Evolutionary conservation across 2,888 invertebrate genomes (phyloP).

Genomic region (Lydus trimaculatus): DNA sequence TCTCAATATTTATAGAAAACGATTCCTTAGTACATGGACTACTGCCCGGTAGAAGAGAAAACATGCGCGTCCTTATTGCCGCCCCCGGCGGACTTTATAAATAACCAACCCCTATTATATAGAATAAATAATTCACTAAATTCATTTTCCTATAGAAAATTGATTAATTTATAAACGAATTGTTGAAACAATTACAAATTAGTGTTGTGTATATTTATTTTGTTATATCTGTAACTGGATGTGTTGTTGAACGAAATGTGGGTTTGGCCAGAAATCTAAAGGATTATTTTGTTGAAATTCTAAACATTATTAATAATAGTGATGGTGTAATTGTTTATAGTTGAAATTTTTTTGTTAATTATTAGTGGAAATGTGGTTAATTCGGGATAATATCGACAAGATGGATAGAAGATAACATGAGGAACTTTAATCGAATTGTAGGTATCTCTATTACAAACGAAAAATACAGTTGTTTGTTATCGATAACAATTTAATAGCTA

Average conservation of each 20-base stretch:
- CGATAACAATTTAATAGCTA: background rate
- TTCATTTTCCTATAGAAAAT: too few relatives aligned
- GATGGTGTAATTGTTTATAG: conserved; percentile 18
- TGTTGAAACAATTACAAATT: background rate
- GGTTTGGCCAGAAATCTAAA: conserved; percentile 32
- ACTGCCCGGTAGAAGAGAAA: conserved; percentile 35
- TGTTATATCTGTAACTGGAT: background rate
- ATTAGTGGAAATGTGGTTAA: background rate
- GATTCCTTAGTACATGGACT: conserved; percentile 33
- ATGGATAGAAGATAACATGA: conserved; percentile 48
- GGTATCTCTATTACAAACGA: conserved; percentile 31
- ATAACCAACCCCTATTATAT: background rate
- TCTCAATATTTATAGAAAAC: conserved; percentile 1
- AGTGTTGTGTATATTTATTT: background rate
- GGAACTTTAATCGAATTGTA: conserved; percentile 50
- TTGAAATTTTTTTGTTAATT: background rate
- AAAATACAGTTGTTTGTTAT: background rate
- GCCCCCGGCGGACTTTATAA: conserved; percentile 11
- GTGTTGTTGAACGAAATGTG: conserved; percentile 29
- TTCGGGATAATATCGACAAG: background rate
- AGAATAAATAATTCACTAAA: background rate
- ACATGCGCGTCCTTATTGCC: conserved; percentile 38
- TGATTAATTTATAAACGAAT: background rate
- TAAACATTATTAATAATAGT: background rate
- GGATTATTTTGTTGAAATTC: background rate